These are phyloP conservation scores for Mercenaria mercenaria DNA, from an alignment of 1,140 invertebrate genomes.

Conservation along the genomic window DNA sequence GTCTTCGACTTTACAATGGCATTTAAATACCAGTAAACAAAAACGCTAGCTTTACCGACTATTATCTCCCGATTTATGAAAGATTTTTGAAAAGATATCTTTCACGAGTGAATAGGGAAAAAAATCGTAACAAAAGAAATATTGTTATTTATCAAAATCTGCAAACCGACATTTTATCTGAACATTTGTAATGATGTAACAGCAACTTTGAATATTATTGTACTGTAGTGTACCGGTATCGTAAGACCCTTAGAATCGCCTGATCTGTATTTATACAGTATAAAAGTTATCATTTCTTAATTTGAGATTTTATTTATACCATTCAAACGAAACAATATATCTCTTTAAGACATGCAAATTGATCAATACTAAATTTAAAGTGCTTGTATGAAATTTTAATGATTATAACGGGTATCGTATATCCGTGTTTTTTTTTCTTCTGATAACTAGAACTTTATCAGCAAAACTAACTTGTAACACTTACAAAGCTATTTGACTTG, in stretches of 20 bases:
- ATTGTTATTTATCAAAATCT: neutral
- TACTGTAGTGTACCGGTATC: neutral
- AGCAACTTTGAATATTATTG: neutral
- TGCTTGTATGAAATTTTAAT: slow-evolving; percentile 7
- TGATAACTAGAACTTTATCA: too few species aligned
- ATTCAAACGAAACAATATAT: neutral
- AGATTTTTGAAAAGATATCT: slow-evolving; percentile 1
- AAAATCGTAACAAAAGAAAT: neutral
- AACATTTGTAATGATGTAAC: neutral
- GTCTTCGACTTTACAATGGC: neutral
- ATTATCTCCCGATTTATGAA: neutral
- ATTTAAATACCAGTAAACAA: slow-evolving; percentile 40
- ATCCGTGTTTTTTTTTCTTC: too few species aligned
- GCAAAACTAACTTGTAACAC: too few species aligned
- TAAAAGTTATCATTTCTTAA: neutral
- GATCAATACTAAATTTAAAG: neutral
- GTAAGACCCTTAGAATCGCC: neutral
- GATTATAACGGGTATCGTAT: neutral
- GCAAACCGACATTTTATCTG: neutral
- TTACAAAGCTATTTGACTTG: too few species aligned
- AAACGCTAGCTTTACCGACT: neutral
- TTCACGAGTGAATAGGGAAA: neutral
- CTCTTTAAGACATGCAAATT: neutral
- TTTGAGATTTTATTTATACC: neutral
- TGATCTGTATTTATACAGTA: neutral